Evolutionary conservation across 2,888 invertebrate genomes (phyloP), one percentile per base, ranked within the genome.

Genomic region (Nephrocerus scutellatus): DNA sequence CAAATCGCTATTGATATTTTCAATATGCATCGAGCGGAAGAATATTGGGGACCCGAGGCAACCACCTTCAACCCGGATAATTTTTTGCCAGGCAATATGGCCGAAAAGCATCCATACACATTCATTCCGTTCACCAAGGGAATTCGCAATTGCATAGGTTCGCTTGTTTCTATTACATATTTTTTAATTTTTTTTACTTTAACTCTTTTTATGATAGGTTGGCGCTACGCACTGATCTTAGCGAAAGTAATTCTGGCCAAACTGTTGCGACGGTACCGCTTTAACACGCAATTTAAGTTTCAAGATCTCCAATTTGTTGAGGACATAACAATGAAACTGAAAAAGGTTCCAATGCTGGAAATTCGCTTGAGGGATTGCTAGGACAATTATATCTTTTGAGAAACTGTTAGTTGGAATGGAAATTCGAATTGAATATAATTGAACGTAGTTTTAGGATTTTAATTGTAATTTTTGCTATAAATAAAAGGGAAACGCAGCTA

Each of bases 61-160:
- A 53, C 57, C 18, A 48, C 42, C 5, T 67, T 68, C 18, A 59
- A 67, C 53, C 67, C 67, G 1, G 62, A 67, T 6, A 54, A 67
- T 30, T 68, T 68, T 37, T 40, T 67, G 19, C 63, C 67, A 0
- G 52, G 57, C 6, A 57, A 62, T 41, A 46, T 60, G 30, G 52
- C 49, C n/a, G 55, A 44, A 10, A 60, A 59, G 10, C 67, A 68
- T 49, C 55, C 67, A 0, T 66, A 59, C 30, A 57, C 63, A 1
- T 67, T 51, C 41, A 59, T 66, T 41, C 68, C 67, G 3, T 67
- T 67, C 20, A 59, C 62, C n/a, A 64, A 63, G 36, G 67, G 68
- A 2, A 49, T 60, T 10, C 47, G 67, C 8, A 65, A 60, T 37
- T 66, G 65, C 29, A 66, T 66, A 44, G 63, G 63, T 60, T 46